phyloP scores from a whole-genome alignment of 2,888 invertebrate species.

The Melanchra persicariae region DNA sequence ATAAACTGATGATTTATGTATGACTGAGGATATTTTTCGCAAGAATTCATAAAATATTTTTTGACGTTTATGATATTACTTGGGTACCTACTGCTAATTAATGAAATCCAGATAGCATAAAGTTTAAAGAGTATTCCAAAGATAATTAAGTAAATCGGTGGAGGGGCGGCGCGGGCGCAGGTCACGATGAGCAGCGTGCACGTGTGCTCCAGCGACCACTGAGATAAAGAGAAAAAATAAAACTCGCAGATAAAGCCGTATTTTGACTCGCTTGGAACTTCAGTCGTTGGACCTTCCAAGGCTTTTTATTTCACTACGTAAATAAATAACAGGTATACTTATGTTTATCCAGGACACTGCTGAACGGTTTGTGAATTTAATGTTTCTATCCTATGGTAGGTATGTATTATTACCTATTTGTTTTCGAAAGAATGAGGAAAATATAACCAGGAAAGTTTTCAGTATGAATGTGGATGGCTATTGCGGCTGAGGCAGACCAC shows the following conservation, averaged over 20 bases:
- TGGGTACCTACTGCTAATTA: background rate
- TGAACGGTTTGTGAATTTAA: too few species aligned
- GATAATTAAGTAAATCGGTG: constrained; percentile 49
- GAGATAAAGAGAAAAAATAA: constrained; percentile 63
- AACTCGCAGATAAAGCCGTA: constrained; percentile 65
- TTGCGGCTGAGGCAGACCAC: background rate
- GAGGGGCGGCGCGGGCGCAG: constrained; percentile 66
- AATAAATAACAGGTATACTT: constrained; percentile 11
- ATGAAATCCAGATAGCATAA: background rate
- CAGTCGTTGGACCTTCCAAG: constrained; percentile 40
- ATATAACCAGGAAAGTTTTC: too few species aligned
- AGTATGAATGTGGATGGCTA: too few species aligned
- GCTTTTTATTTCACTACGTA: constrained; percentile 45
- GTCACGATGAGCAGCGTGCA: constrained; percentile 74
- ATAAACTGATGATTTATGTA: background rate
- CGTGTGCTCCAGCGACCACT: constrained; percentile 66
- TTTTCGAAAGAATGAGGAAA: background rate
- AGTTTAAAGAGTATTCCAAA: constrained; percentile 42
- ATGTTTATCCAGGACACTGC: background rate
- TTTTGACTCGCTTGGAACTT: constrained; percentile 60
- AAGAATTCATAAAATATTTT: background rate
- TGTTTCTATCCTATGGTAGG: too few species aligned
- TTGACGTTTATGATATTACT: background rate
- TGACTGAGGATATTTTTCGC: background rate
- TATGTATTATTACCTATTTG: background rate